Evolutionary conservation across 2,113 vertebrate species (phyloP), one percentile per base, ranked within the genome.

Genomic region (Apodemus sylvaticus): DNA sequence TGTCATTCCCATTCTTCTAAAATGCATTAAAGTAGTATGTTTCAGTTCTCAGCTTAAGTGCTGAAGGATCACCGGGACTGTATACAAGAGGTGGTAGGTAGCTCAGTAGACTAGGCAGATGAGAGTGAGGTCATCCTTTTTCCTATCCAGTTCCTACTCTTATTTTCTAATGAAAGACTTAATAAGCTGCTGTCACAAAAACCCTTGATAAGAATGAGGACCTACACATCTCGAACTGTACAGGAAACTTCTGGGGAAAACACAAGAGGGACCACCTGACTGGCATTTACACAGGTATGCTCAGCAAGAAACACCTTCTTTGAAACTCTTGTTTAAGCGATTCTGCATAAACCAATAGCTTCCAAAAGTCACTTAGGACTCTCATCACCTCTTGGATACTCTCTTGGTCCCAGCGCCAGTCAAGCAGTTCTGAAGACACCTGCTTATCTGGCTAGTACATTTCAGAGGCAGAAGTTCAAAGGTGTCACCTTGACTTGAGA

Each of bases 261-360:
- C 0, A 1, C 29, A 29, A 64, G 62, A 89, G 68, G 29, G 76
- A 82, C 95, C 20, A 13, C 48, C 11, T 34, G 29, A 42, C 83
- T 45, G 94, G 42, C 34, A 77, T 92, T 92, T 87, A 53, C 74
- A 74, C 20, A 93, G 58, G 42, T 16, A 13, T 93, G 17, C 39
- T 89, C n/a, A 94, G n/a, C 34, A 81, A 71, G 48, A 90, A 96
- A 93, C 17, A 20, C 86, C 88, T 39, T 89, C 91, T 93, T 89
- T 17, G 48, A 82, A 71, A 76, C 29, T 19, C 70, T 71, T 7
- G 34, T 83, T 94, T 53, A 79, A 36, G 17, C 42, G 73, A 94
- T 36, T 22, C 48, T 4, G 9, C 82, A 13, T 39, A 89, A 93
- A 68, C 22, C 90, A 95, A 91, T 9, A 76, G 45, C 42, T 13